phyloP scores from a whole-genome alignment of 2,113 vertebrate species.

The Heterochromis multidens region DNA sequence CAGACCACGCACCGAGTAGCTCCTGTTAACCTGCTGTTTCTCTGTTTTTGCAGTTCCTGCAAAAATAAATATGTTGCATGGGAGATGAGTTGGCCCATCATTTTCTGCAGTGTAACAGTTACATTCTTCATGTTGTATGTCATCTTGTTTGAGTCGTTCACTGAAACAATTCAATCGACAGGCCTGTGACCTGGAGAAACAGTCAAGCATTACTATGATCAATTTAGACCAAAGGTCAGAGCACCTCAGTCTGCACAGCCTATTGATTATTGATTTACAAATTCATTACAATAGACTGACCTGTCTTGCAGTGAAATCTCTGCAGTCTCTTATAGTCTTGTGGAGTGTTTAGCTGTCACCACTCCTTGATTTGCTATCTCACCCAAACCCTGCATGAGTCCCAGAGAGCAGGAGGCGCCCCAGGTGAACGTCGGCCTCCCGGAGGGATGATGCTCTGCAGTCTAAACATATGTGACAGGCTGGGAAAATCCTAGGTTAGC shows the following conservation, averaged over 20 bases:
- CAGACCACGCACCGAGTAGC: too few relatives aligned
- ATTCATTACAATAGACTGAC: neutral
- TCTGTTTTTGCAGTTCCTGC: too few relatives aligned
- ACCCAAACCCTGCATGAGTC: neutral
- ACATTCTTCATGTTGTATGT: neutral
- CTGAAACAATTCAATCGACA: neutral
- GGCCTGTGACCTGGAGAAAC: neutral
- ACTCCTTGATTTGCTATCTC: neutral
- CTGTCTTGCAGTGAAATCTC: neutral
- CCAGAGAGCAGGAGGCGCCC: neutral
- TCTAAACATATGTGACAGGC: conserved; percentile 23
- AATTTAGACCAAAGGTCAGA: neutral
- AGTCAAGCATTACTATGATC: neutral
- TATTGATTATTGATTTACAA: neutral
- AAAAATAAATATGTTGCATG: too few relatives aligned
- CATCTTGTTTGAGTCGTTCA: neutral
- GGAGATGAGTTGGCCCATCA: too few relatives aligned
- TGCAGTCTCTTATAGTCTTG: neutral
- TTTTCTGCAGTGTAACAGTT: too few relatives aligned
- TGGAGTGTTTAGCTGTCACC: neutral
- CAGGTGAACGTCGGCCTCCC: neutral
- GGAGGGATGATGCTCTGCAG: neutral
- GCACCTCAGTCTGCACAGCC: neutral
- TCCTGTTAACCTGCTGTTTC: too few relatives aligned
- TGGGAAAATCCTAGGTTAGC: neutral